Evolutionary conservation across 2,888 invertebrate genomes (phyloP).

Genomic region (Suillia variegata): DNA sequence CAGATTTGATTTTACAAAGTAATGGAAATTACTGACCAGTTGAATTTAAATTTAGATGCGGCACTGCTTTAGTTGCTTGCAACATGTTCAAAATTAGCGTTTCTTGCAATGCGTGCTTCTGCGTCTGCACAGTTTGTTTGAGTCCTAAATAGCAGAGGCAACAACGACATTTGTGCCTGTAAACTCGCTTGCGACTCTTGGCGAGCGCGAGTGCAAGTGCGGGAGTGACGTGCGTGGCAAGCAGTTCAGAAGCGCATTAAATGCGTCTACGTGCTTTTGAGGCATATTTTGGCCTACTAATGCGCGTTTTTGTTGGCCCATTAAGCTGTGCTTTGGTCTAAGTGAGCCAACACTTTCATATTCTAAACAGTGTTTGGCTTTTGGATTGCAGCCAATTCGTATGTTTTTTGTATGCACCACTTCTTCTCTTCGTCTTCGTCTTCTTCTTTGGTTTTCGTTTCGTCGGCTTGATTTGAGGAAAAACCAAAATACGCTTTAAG

Average conservation of each 20-base stretch:
- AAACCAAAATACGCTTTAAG: neutral
- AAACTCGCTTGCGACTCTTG: neutral
- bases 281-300: constrained; percentile 40
- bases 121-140: neutral
- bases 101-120: neutral
- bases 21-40: too few relatives aligned
- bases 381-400: neutral
- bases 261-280: constrained; percentile 25
- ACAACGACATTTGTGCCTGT: neutral
- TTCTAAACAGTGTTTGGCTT: neutral
- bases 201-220: neutral
- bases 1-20: too few relatives aligned
- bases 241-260: constrained; percentile 1
- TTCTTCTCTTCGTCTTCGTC: neutral
- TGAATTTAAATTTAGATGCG: too few relatives aligned
- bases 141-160: neutral
- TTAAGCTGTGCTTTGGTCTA: constrained; percentile 46
- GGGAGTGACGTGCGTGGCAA: neutral
- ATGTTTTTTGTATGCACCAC: constrained; percentile 2
- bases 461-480: neutral
- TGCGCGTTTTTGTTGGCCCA: constrained; percentile 44
- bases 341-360: constrained; percentile 1
- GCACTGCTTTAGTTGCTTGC: neutral
- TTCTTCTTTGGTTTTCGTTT: neutral
- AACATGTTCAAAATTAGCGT: neutral